A percentile compares a stretch with the other conserved stretches of the same genome.
Evolutionary conservation across 2,888 invertebrate species (phyloP).

Genomic region (Heliconius sara): DNA sequence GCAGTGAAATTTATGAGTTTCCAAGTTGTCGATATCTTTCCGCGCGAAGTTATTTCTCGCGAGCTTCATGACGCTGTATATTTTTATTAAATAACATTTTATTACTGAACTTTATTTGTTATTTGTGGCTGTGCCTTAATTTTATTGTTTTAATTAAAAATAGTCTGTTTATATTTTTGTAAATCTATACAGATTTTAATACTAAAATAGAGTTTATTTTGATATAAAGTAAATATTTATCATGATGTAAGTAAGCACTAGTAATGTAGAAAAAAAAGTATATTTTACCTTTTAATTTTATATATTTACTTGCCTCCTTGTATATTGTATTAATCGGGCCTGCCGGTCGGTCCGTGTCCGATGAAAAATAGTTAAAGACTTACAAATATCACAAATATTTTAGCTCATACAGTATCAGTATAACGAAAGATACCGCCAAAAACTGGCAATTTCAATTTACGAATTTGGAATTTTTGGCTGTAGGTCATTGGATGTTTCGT

Average conservation of each 20-base stretch:
- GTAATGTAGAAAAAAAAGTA: no score
- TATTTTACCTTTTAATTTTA: no score
- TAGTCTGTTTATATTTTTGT: no score
- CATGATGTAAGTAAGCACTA: no score
- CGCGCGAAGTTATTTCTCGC: conserved; percentile 23
- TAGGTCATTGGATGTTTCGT: conserved; percentile 11
- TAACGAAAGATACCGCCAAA: background rate
- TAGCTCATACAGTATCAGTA: background rate
- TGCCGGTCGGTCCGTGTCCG: no score
- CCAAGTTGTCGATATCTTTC: conserved; percentile 33
- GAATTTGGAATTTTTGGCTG: background rate
- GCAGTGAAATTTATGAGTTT: conserved; percentile 33
- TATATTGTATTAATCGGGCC: no score
- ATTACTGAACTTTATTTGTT: conserved; percentile 13
- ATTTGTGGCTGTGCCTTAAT: background rate
- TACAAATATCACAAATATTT: background rate
- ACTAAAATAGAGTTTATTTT: no score
- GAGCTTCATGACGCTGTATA: conserved; percentile 19
- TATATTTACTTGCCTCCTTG: no score
- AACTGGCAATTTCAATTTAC: background rate
- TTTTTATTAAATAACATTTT: conserved; percentile 31
- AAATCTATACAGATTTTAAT: no score
- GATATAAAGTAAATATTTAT: no score
- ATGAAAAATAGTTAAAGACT: background rate
- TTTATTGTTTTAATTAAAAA: background rate